A percentile compares a stretch with the other conserved stretches of the same genome.
These are phyloP conservation scores for Atherinomorus stipes DNA, from an alignment of 2,113 vertebrate genomes.

Conservation along the genomic window DNA sequence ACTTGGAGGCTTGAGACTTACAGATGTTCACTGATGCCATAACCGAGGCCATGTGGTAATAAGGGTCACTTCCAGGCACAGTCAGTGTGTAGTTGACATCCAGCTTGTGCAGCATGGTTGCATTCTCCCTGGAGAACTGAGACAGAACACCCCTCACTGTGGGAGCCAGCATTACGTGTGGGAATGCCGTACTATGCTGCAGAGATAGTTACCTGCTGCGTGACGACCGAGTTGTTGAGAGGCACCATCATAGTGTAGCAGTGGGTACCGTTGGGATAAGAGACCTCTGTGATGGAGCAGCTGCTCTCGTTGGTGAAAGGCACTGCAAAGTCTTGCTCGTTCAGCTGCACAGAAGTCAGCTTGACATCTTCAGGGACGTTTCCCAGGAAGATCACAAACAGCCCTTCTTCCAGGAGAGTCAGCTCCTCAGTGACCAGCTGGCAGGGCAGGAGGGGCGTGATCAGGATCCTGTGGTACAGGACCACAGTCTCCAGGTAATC, in stretches of 20 bases:
- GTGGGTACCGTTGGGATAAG: conserved; percentile 44
- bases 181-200: no score
- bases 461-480: conserved; percentile 34
- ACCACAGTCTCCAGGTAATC: conserved; percentile 35
- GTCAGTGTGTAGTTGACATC: conserved; percentile 69
- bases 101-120: conserved; percentile 47
- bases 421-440: conserved; percentile 32
- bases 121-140: conserved; percentile 55
- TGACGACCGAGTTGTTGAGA: conserved; percentile 56
- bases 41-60: conserved; percentile 15
- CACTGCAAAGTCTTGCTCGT: conserved; percentile 17
- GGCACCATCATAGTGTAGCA: conserved; percentile 68
- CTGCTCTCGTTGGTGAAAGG: conserved; percentile 2
- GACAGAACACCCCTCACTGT: background rate
- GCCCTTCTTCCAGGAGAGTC: conserved; percentile 27
- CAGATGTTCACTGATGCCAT: conserved; percentile 45
- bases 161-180: no score
- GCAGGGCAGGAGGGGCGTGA: conserved; percentile 49
- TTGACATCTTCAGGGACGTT: conserved; percentile 65
- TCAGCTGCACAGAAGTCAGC: conserved; percentile 58
- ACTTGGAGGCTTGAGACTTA: conserved; percentile 49
- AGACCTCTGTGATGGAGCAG: background rate
- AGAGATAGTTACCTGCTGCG: conserved; percentile 44
- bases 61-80: conserved; percentile 52
- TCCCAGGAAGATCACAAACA: conserved; percentile 66